phyloP scores from a whole-genome alignment of 2,113 vertebrate genomes.

The Psittacara wagleri region DNA sequence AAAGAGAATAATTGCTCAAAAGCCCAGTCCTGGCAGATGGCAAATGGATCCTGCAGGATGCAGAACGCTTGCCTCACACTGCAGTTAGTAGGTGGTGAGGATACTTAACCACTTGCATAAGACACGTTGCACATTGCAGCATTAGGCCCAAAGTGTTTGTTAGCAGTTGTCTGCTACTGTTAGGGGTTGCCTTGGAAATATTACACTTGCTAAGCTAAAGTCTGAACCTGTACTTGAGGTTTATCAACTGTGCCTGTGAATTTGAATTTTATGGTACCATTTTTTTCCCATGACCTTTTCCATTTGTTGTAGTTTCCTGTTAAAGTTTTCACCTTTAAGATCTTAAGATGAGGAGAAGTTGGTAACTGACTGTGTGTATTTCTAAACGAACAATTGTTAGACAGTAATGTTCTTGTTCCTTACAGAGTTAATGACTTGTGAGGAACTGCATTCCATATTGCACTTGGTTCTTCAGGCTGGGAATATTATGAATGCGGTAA shows the following conservation, averaged over 20 bases:
- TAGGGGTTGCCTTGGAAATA: slow-evolving; percentile 17
- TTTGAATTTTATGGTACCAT: neutral
- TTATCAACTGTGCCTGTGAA: neutral
- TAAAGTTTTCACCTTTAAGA: neutral
- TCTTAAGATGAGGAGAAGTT: neutral
- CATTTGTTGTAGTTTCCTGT: neutral
- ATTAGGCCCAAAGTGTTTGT: neutral
- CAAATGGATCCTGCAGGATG: neutral
- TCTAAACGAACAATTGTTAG: slow-evolving; percentile 29
- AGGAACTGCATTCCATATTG: slow-evolving; percentile 93
- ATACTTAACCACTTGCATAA: neutral
- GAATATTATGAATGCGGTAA: slow-evolving; percentile 98
- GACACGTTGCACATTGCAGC: neutral
- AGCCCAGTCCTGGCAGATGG: neutral
- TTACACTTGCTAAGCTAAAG: neutral
- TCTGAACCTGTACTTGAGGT: neutral
- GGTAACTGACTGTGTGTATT: neutral
- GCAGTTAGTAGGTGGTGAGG: neutral
- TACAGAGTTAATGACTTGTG: slow-evolving; percentile 91
- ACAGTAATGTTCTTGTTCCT: slow-evolving; percentile 39
- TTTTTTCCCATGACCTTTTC: neutral
- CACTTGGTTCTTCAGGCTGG: slow-evolving; percentile 97
- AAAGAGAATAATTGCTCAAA: neutral
- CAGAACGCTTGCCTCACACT: neutral
- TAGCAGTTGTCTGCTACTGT: neutral